phyloP scores from a whole-genome alignment of 2,797 vertebrate species.

The Anniella stebbinsi region DNA sequence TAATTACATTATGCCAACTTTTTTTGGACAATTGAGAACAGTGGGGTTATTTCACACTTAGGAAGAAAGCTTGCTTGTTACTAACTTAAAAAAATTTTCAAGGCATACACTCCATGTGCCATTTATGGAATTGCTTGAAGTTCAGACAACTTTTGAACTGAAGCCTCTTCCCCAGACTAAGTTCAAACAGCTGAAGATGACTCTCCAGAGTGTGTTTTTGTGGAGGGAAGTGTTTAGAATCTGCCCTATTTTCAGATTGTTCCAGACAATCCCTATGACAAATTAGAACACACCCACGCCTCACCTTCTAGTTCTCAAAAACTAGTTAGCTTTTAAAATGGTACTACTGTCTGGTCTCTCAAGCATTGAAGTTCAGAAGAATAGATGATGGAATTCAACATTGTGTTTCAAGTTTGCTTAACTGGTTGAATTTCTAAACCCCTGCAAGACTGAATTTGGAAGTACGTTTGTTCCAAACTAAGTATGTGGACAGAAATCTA shows the following conservation, averaged over 20 bases:
- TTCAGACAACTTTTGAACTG: background rate
- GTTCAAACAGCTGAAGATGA: background rate
- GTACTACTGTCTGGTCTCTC: fast-evolving
- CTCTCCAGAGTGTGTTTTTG: background rate
- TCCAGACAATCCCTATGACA: background rate
- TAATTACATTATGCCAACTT: background rate
- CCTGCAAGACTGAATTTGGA: background rate
- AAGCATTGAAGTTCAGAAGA: constrained; percentile 3
- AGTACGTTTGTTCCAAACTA: background rate
- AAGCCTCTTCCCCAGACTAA: background rate
- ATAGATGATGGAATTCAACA: background rate
- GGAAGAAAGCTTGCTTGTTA: background rate
- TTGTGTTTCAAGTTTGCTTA: constrained; percentile 2
- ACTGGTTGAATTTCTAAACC: constrained; percentile 27
- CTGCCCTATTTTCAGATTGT: background rate
- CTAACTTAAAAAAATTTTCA: background rate
- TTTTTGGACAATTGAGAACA: background rate
- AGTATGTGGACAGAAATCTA: background rate
- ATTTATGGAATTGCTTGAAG: background rate
- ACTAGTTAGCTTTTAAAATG: background rate
- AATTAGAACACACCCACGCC: background rate
- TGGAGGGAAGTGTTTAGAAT: background rate
- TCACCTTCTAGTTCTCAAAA: constrained; percentile 21
- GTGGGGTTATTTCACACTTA: background rate
- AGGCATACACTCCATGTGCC: background rate